Evolutionary conservation across 2,797 vertebrate species (phyloP).

Genomic region (Gallirallus australis): DNA sequence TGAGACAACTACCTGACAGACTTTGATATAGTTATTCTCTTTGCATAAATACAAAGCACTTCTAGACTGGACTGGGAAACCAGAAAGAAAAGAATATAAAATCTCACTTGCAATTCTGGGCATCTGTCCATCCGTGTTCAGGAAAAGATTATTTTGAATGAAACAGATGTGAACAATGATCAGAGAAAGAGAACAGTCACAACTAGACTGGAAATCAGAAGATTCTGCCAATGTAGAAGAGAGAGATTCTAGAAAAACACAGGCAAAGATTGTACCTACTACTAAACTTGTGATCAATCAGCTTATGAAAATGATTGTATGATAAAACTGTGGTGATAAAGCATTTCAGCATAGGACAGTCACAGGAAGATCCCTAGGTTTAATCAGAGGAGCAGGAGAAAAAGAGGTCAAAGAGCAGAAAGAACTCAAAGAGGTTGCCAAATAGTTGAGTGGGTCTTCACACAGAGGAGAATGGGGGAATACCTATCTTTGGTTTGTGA

Average conservation of each 20-base stretch:
- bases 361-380: conserved; percentile 17
- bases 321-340: not conserved
- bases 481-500: conserved; percentile 71
- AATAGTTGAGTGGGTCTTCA: conserved; percentile 18
- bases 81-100: not conserved
- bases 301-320: not conserved
- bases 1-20: not conserved
- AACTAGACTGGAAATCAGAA: not conserved
- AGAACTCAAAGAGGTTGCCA: conserved; percentile 13
- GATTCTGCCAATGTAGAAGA: not conserved
- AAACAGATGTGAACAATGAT: not conserved
- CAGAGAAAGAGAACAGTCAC: not conserved
- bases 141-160: not conserved
- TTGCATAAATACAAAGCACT: not conserved
- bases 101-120: not conserved
- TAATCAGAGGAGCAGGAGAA: conserved; percentile 39
- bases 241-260: conserved; percentile 17
- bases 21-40: not conserved
- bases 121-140: not conserved
- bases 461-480: conserved; percentile 31
- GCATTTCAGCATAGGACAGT: not conserved
- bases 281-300: conserved; percentile 4
- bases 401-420: conserved; percentile 49
- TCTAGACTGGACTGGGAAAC: not conserved
- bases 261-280: not conserved